Evolutionary conservation across 2,888 invertebrate species (phyloP).

Genomic region (Meganola albula): DNA sequence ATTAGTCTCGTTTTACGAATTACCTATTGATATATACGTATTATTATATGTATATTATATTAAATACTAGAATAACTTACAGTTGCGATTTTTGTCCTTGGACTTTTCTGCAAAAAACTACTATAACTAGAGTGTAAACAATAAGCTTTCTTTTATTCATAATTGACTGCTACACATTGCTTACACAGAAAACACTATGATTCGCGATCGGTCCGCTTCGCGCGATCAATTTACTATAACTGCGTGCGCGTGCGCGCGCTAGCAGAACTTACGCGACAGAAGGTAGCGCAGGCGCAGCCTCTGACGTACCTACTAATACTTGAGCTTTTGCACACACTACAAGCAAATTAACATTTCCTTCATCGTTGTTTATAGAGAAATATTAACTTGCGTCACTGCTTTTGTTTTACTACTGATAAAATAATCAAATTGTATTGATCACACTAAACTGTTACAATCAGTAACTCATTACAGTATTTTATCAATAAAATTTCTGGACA

Average conservation of each 20-base stretch:
- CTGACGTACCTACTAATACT: constrained; percentile 28
- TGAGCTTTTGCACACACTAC: constrained; percentile 51
- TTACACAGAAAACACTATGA: constrained; percentile 45
- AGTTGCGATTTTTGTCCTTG: constrained; percentile 47
- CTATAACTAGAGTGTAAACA: constrained; percentile 37
- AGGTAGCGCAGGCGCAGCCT: constrained; percentile 55
- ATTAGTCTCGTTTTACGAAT: too few species aligned
- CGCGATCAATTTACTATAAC: constrained; percentile 56
- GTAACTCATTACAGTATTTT: background rate
- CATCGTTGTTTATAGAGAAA: constrained; percentile 29
- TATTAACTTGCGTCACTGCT: constrained; percentile 37
- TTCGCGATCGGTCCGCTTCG: constrained; percentile 53
- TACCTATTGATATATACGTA: too few species aligned
- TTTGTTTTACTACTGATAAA: constrained; percentile 17
- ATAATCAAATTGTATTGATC: constrained; percentile 6
- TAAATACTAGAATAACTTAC: constrained; percentile 40
- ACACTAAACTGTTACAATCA: background rate
- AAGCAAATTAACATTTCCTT: constrained; percentile 37
- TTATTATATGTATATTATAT: too few species aligned
- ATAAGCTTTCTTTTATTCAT: constrained; percentile 53
- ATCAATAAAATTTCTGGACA: background rate
- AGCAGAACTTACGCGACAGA: constrained; percentile 38
- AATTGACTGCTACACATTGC: too few species aligned
- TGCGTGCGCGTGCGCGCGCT: constrained; percentile 52
- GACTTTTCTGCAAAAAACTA: constrained; percentile 36